Conservation (phyloP, 1,140 invertebrate genomes). For the Leguminivora glycinivorella region DNA sequence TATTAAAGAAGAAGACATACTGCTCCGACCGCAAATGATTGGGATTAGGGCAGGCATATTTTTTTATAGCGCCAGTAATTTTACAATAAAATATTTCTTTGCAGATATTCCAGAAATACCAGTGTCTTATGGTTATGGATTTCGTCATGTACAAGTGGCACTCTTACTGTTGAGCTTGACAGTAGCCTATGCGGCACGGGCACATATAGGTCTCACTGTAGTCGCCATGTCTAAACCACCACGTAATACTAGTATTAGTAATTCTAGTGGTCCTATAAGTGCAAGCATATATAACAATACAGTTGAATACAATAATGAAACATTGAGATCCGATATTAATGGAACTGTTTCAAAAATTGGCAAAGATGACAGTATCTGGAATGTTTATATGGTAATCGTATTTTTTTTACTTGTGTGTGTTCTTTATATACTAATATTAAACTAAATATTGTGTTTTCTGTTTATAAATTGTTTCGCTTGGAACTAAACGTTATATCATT, state of each 20-base stretch:
- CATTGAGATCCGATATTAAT: background rate
- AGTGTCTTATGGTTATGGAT: background rate
- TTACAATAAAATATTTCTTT: background rate
- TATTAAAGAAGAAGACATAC: no score
- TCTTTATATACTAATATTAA: no score
- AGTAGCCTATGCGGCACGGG: background rate
- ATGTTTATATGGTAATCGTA: background rate
- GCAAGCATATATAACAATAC: background rate
- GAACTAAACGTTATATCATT: background rate
- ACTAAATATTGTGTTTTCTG: no score
- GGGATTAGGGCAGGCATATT: background rate
- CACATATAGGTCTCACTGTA: conserved; percentile 8
- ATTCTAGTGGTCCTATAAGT: background rate
- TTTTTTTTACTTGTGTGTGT: no score
- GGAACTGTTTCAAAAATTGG: background rate
- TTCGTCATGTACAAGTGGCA: background rate
- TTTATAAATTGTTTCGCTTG: no score
- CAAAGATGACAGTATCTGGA: background rate
- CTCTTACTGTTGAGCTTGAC: background rate
- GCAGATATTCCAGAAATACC: conserved; percentile 11
- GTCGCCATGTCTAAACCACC: background rate
- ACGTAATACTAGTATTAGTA: background rate
- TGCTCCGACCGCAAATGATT: no score
- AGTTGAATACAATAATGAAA: background rate
- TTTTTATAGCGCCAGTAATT: background rate